Evolutionary conservation across 2,888 invertebrate species (phyloP).

Genomic region (Drosophila diplacantha): DNA sequence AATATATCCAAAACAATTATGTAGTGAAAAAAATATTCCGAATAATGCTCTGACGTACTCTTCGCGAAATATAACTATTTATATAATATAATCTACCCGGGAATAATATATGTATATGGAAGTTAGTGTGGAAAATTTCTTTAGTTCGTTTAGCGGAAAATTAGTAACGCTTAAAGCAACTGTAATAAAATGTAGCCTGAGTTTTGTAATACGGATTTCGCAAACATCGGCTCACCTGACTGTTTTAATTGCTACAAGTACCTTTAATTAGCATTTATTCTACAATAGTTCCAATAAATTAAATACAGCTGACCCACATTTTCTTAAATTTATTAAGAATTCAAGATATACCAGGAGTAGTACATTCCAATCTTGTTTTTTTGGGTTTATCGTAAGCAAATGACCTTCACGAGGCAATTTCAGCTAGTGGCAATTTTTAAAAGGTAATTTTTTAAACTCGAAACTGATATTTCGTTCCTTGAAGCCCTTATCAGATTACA

Average conservation of each 20-base stretch:
- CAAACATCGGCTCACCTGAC: background rate
- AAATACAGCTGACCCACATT: background rate
- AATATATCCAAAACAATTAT: background rate
- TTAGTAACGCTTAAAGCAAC: background rate
- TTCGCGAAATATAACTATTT: background rate
- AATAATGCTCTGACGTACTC: too few relatives aligned
- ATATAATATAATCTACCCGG: background rate
- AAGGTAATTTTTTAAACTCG: background rate
- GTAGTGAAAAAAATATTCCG: background rate
- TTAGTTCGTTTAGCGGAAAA: background rate
- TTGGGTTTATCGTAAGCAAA: background rate
- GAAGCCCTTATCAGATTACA: constrained; percentile 28
- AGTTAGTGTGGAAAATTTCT: background rate
- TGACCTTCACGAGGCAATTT: constrained; percentile 1
- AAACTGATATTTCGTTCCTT: constrained; percentile 5
- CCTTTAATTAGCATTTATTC: background rate
- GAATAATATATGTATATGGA: background rate
- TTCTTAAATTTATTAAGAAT: background rate
- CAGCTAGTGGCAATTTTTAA: background rate
- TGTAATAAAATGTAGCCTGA: background rate
- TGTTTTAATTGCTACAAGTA: too few relatives aligned
- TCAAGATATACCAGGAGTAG: background rate
- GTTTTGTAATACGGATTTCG: background rate
- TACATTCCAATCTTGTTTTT: background rate
- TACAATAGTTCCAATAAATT: background rate